Percentiles rank a stretch among this genome's conserved stretches.
Evolutionary conservation across 2,888 invertebrate genomes (phyloP).

Genomic region (Mimachlamys varia): DNA sequence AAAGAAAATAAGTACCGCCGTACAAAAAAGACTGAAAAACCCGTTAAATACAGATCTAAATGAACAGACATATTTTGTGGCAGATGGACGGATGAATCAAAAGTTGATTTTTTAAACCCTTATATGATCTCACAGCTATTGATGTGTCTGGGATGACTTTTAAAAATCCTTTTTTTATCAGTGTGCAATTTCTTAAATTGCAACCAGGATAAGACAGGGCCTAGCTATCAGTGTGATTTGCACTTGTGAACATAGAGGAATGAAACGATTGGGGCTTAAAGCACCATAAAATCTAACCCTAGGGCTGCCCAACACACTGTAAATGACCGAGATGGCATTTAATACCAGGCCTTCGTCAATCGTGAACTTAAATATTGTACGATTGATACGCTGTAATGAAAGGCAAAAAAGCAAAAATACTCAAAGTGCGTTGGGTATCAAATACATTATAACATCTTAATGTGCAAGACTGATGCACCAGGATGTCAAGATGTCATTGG

Average conservation of each 20-base stretch:
- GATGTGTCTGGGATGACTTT: not conserved
- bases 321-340: not conserved
- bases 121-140: not conserved
- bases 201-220: not conserved
- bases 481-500: not conserved
- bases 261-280: not conserved
- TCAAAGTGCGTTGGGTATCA: not conserved
- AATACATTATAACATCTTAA: conserved; percentile 17
- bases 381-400: not conserved
- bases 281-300: conserved; percentile 8
- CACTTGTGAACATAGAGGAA: conserved; percentile 5
- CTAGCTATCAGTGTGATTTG: not conserved
- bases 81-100: not conserved
- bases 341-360: not conserved
- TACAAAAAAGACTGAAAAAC: not conserved
- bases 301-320: not conserved
- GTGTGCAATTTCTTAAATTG: conserved; percentile 15
- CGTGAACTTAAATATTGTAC: not conserved
- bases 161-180: conserved; percentile 26
- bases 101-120: not conserved
- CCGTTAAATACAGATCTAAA: not conserved
- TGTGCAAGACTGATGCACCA: not conserved
- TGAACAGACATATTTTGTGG: not conserved
- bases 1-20: not conserved
- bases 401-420: not conserved